Evolutionary conservation across 2,797 vertebrate genomes (phyloP).

Genomic region (Zalophus californianus): DNA sequence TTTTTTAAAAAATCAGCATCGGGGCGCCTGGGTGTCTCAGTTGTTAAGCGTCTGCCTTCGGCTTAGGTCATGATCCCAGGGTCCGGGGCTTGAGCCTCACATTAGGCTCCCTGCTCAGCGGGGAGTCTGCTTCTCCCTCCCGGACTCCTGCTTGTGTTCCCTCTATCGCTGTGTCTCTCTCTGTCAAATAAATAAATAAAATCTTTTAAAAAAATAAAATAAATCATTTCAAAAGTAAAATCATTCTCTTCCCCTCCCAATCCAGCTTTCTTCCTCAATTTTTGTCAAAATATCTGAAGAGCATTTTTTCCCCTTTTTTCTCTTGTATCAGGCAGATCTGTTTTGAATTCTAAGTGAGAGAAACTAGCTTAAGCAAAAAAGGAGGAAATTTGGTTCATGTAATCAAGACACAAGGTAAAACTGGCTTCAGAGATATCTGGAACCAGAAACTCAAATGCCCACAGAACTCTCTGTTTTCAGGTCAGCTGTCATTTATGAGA

Average conservation of each 20-base stretch:
- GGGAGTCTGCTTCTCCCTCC: too few relatives aligned
- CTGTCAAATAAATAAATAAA: background rate
- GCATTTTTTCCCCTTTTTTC: background rate
- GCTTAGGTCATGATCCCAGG: too few relatives aligned
- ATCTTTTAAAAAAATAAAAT: background rate
- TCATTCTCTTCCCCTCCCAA: background rate
- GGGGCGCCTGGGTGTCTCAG: too few relatives aligned
- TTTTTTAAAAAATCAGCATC: too few relatives aligned
- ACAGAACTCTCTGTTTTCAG: background rate
- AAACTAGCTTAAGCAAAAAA: constrained; percentile 20
- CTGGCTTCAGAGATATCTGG: background rate
- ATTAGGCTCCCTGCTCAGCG: too few relatives aligned
- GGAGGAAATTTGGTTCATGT: background rate
- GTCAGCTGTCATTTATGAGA: background rate
- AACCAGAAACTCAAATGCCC: background rate
- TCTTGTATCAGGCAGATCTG: background rate
- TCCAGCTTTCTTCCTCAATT: constrained; percentile 15
- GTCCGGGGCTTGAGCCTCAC: too few relatives aligned
- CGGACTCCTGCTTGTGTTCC: too few relatives aligned
- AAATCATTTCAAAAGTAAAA: constrained; percentile 64
- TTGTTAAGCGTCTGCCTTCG: too few relatives aligned
- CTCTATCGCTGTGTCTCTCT: too few relatives aligned
- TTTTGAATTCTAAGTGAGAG: constrained; percentile 58
- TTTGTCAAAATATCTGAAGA: constrained; percentile 40
- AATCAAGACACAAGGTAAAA: constrained; percentile 19